A percentile compares a stretch with the other conserved stretches of the same genome.
Conservation (phyloP, 2,888 invertebrate species). For the Oligia fasciuncula region DNA sequence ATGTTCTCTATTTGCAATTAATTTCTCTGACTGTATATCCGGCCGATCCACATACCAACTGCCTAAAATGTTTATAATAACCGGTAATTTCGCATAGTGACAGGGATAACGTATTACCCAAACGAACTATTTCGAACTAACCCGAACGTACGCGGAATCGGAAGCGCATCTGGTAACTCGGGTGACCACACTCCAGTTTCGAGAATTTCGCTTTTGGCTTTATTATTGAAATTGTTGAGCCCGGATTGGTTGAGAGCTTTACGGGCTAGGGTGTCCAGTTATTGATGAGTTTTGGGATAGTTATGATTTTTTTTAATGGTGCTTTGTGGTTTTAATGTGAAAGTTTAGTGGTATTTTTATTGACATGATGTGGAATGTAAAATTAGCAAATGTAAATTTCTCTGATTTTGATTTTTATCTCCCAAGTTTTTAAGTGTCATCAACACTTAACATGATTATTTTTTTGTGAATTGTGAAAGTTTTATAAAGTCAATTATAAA, state of each 20-base stretch:
- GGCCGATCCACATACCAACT: background rate
- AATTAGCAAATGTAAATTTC: background rate
- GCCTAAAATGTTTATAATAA: slow-evolving; percentile 19
- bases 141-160: slow-evolving; percentile 36
- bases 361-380: background rate
- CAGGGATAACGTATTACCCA: slow-evolving; percentile 29
- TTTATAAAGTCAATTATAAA: background rate
- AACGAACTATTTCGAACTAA: slow-evolving; percentile 25
- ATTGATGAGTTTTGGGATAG: slow-evolving; percentile 2
- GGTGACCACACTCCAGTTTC: slow-evolving; percentile 69
- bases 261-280: slow-evolving; percentile 65
- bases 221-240: slow-evolving; percentile 66
- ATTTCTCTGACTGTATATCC: background rate
- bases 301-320: background rate
- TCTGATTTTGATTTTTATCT: background rate
- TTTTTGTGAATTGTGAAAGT: too few species aligned
- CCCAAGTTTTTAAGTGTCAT: background rate
- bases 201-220: slow-evolving; percentile 69
- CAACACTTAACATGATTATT: background rate
- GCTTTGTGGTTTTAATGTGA: slow-evolving; percentile 7
- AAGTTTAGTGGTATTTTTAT: background rate
- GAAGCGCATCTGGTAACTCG: slow-evolving; percentile 72
- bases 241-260: slow-evolving; percentile 67
- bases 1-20: background rate
- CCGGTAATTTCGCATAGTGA: slow-evolving; percentile 23